Evolutionary conservation across 1,140 invertebrate species (phyloP).

Genomic region (Tetramorium simillimum): DNA sequence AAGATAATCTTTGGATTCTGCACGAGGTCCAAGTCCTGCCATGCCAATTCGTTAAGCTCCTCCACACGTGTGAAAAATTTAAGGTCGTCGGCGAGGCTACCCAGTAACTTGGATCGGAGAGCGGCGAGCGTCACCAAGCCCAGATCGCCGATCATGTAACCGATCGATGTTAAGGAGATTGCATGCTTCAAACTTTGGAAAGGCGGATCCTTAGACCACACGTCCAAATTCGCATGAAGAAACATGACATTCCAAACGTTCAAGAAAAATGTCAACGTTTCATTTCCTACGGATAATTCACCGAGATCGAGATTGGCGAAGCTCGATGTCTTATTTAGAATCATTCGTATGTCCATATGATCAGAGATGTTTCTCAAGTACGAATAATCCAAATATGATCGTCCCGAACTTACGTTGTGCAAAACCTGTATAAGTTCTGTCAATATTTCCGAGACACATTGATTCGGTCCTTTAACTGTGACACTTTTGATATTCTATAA

Average conservation of each 20-base stretch:
- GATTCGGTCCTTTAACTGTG: constrained; percentile 74
- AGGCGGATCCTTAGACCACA: constrained; percentile 74
- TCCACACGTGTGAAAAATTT: constrained; percentile 72
- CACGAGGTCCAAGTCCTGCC: constrained; percentile 80
- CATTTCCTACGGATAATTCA: constrained; percentile 79
- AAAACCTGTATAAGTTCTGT: constrained; percentile 72
- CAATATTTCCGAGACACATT: constrained; percentile 78
- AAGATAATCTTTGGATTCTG: constrained; percentile 80
- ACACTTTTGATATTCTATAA: constrained; percentile 57
- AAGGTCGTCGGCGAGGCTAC: constrained; percentile 63
- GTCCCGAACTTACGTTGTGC: constrained; percentile 41
- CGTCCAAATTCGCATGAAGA: constrained; percentile 73
- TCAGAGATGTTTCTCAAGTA: constrained; percentile 64
- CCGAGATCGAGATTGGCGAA: constrained; percentile 78
- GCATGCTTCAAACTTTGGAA: constrained; percentile 71
- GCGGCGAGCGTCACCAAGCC: constrained; percentile 80
- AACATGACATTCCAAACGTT: constrained; percentile 82
- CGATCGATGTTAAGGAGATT: constrained; percentile 76
- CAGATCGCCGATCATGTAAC: constrained; percentile 81
- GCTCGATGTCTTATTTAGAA: constrained; percentile 76
- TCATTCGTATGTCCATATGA: constrained; percentile 63
- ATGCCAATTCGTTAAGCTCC: constrained; percentile 80
- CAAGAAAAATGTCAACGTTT: constrained; percentile 81
- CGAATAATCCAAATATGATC: constrained; percentile 55
- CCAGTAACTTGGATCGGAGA: constrained; percentile 78